Base-by-base conservation (phyloP, 2,888 invertebrate genomes). In the Caenorhabditis virilis region DNA sequence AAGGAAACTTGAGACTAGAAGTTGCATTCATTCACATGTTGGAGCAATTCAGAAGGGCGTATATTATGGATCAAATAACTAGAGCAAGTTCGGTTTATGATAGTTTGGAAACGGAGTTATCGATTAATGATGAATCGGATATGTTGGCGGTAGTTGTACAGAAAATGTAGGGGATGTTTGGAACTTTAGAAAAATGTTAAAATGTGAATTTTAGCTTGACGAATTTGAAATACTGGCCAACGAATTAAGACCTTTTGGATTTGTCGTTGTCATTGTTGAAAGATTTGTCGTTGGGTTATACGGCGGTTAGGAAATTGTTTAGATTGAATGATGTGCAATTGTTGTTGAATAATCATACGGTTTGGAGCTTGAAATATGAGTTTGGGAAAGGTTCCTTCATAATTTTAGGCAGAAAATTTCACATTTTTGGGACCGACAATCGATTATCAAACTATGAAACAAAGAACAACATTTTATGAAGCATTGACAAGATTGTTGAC, bases 21-120 rank as follows among this genome's bases (percentile, higher is more conserved):
- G 87, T 95, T 67, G 94, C 97, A 0, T 92, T 95, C 89, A 88
- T 97, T 84, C 93, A 93, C 82, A 95, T 97, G 87, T 91, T 97
- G 85, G 97, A 98, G 85, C 95, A 97, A 85, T 97, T 98, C 86
- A 89, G 97, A 16, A 95, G 95, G 86, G 95, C 95, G 78, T 97
- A 97, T 86, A 93, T 97, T 46, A 94, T 95, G 20, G 97, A 98
- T 86, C 97, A 97, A 85, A 88, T 74, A 9, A 71, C 65, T 18
- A 54, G 72, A 6, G 71, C 72, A 7, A 74, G 73, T 22, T 73
- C 85, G 82, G 93, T 98, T 22, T 98, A 97, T 85, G 88, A 93
- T 76, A 87, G 95, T 67, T 87, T 98, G 53, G 91, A 91, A 23
- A 93, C 95, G 83, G 93, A 95, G 39, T 87, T 97, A 72, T 94